These are phyloP conservation scores for Perizoma flavofasciatum DNA, from an alignment of 2,888 invertebrate genomes.

Conservation along the genomic window DNA sequence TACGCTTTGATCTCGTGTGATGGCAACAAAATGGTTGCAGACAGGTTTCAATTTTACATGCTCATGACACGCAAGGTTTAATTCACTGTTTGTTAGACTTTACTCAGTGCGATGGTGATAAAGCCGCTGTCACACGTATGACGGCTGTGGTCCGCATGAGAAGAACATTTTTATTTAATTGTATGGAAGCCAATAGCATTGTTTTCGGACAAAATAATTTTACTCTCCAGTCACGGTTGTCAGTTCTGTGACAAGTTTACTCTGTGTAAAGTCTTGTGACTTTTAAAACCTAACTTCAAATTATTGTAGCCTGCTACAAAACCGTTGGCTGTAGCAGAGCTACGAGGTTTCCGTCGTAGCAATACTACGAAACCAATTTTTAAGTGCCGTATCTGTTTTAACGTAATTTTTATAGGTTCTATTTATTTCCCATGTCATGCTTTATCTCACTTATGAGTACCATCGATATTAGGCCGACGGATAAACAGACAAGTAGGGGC, in stretches of 20 bases:
- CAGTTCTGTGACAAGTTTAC: too few relatives aligned
- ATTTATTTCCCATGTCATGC: too few relatives aligned
- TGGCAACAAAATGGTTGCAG: constrained; percentile 20
- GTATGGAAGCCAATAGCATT: too few relatives aligned
- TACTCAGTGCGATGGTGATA: too few relatives aligned
- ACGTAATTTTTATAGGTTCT: too few relatives aligned
- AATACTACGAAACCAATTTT: constrained; percentile 3
- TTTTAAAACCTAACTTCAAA: neutral
- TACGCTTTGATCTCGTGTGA: constrained; percentile 27
- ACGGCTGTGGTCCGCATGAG: too few relatives aligned
- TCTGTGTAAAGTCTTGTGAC: too few relatives aligned
- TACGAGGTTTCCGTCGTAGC: constrained; percentile 11
- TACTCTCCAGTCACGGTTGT: too few relatives aligned
- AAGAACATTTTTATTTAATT: too few relatives aligned
- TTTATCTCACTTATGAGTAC: neutral
- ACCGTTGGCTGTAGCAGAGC: constrained; percentile 3
- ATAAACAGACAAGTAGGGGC: constrained; percentile 6
- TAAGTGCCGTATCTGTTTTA: too few relatives aligned
- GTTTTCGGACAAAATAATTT: too few relatives aligned
- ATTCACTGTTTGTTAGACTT: neutral
- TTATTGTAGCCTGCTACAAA: constrained; percentile 4
- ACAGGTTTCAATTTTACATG: constrained; percentile 15
- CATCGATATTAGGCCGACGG: neutral
- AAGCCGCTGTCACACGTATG: too few relatives aligned
- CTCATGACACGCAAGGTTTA: constrained; percentile 12